Conservation (phyloP, 2,888 invertebrate genomes). For the Nephrotoma guestfalica region DNA sequence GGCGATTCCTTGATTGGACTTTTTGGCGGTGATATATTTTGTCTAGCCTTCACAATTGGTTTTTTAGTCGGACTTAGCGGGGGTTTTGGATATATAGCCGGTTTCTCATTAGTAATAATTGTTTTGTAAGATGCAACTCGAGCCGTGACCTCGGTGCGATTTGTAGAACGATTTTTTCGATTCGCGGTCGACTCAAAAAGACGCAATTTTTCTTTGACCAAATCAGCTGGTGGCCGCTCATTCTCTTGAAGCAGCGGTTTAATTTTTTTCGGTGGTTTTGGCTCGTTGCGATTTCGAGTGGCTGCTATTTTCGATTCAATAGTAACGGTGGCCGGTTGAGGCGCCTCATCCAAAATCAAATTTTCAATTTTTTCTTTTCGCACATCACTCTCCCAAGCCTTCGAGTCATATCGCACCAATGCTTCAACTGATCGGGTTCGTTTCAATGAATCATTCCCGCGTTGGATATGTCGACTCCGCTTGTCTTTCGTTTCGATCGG, state of each 20-base stretch:
- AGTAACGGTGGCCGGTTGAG: slow-evolving; percentile 17
- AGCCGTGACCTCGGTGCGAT: slow-evolving; percentile 41
- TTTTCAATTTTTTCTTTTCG: slow-evolving; percentile 8
- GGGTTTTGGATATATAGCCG: slow-evolving; percentile 37
- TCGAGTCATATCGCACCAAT: slow-evolving; percentile 48
- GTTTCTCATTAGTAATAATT: slow-evolving; percentile 43
- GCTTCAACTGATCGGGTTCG: slow-evolving; percentile 78
- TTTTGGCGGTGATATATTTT: slow-evolving; percentile 11
- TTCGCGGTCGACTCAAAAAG: slow-evolving; percentile 63
- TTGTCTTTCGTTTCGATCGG: slow-evolving; percentile 14
- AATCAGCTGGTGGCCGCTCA: slow-evolving; percentile 77
- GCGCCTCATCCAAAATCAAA: neutral
- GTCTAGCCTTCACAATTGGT: slow-evolving; percentile 14
- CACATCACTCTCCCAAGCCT: slow-evolving; percentile 23
- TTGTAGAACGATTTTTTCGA: slow-evolving; percentile 32
- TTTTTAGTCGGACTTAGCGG: slow-evolving; percentile 22
- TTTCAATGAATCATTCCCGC: slow-evolving; percentile 53
- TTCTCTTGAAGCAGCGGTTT: slow-evolving; percentile 51
- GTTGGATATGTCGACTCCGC: slow-evolving; percentile 38
- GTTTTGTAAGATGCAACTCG: slow-evolving; percentile 49
- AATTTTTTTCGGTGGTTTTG: slow-evolving; percentile 37
- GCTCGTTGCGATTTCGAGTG: slow-evolving; percentile 28
- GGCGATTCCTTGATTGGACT: slow-evolving; percentile 7
- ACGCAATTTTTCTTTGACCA: slow-evolving; percentile 71
- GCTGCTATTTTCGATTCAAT: slow-evolving; percentile 32